These are phyloP conservation scores for Parthenolecanium corni DNA, from an alignment of 2,888 invertebrate genomes.

Conservation along the genomic window DNA sequence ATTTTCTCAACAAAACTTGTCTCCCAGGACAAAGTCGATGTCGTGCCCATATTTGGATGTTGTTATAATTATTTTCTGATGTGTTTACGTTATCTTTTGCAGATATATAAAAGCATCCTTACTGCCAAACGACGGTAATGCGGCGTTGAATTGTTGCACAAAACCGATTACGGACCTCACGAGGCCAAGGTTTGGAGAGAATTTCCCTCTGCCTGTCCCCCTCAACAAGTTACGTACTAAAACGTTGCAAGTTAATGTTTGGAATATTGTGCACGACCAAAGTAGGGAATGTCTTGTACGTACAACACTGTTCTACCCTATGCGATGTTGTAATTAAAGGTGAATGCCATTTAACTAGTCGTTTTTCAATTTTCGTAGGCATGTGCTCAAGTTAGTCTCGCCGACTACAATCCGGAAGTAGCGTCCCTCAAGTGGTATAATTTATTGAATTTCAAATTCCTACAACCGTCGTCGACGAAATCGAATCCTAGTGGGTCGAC, in stretches of 20 bases:
- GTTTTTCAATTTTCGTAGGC: constrained; percentile 50
- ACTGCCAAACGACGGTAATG: constrained; percentile 49
- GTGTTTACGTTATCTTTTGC: constrained; percentile 34
- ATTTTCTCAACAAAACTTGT: constrained; percentile 18
- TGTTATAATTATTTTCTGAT: background rate
- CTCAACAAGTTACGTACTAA: constrained; percentile 69
- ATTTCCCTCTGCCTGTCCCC: constrained; percentile 58
- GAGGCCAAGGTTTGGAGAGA: constrained; percentile 66
- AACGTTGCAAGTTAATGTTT: constrained; percentile 81
- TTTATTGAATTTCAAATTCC: constrained; percentile 69
- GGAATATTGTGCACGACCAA: constrained; percentile 50
- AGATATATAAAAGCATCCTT: constrained; percentile 68
- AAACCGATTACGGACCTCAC: constrained; percentile 57
- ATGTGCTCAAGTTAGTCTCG: constrained; percentile 87
- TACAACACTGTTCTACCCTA: constrained; percentile 32
- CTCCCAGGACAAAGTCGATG: too few relatives aligned
- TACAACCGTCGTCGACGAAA: constrained; percentile 41
- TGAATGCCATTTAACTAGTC: constrained; percentile 23
- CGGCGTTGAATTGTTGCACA: constrained; percentile 51
- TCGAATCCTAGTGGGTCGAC: background rate
- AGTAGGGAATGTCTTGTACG: constrained; percentile 77
- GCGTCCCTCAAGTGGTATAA: constrained; percentile 89
- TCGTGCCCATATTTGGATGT: too few relatives aligned
- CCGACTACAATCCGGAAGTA: constrained; percentile 77
- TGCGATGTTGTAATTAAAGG: background rate